Evolutionary conservation across 2,797 vertebrate genomes (phyloP).

Genomic region (Fundulus diaphanus): DNA sequence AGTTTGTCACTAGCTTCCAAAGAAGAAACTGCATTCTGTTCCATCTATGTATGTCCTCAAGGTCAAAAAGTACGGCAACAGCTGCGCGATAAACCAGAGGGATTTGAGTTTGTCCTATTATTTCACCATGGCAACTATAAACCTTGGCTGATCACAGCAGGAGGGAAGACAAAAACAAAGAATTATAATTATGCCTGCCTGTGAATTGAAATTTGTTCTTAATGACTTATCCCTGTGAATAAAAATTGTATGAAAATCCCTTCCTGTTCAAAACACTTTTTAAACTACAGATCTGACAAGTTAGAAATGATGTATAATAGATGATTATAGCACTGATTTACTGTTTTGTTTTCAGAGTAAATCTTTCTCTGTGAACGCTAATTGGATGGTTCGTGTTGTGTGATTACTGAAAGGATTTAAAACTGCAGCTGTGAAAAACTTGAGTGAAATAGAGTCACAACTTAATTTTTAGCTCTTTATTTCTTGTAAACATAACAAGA

Average conservation of each 20-base stretch:
- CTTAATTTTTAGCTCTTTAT: conserved; percentile 4
- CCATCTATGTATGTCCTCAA: conserved; percentile 70
- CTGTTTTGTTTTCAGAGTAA: conserved; percentile 29
- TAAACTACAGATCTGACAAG: conserved; percentile 44
- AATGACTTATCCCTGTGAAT: conserved; percentile 65
- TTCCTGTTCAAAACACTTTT: conserved; percentile 51
- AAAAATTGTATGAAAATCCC: conserved; percentile 57
- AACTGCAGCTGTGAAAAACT: conserved; percentile 18
- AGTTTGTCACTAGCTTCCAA: conserved; percentile 22
- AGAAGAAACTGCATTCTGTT: conserved; percentile 54
- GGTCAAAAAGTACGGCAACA: conserved; percentile 72
- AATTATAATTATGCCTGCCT: conserved; percentile 68
- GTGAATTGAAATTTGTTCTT: conserved; percentile 65
- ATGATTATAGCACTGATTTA: conserved; percentile 29
- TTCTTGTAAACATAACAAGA: conserved; percentile 3
- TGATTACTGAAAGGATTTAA: conserved; percentile 27
- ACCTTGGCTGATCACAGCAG: conserved; percentile 63
- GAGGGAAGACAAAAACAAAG: conserved; percentile 64
- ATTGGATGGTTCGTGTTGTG: conserved; percentile 30
- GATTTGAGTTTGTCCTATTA: conserved; percentile 65
- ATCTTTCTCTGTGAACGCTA: conserved; percentile 26
- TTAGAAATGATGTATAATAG: conserved; percentile 29
- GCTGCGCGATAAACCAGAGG: conserved; percentile 64
- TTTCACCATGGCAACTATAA: conserved; percentile 71
- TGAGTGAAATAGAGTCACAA: conserved; percentile 17